Conservation (phyloP, 2,888 invertebrate species). For the Lobophora halterata region DNA sequence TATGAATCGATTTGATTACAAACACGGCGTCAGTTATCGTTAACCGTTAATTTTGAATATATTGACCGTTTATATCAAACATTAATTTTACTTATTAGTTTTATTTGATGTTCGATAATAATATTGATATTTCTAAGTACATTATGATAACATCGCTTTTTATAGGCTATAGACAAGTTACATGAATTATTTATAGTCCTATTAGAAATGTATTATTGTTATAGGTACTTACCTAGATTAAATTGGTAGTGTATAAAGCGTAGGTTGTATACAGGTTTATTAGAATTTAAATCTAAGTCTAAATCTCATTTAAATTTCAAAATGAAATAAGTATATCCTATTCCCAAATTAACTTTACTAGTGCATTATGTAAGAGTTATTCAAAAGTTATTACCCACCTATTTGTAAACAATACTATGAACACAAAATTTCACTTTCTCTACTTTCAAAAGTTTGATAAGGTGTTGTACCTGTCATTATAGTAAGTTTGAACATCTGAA, state of each 20-base stretch:
- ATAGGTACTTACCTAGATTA: no score
- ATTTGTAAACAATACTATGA: slow-evolving; percentile 31
- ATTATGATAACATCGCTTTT: no score
- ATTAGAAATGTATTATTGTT: no score
- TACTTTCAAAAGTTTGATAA: slow-evolving; percentile 64
- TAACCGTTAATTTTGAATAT: slow-evolving; percentile 33
- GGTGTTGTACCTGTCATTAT: slow-evolving; percentile 68
- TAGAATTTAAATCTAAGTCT: no score
- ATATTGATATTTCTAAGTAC: not conserved
- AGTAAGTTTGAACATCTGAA: slow-evolving; percentile 47
- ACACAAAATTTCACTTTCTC: slow-evolving; percentile 57
- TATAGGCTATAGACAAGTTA: slow-evolving; percentile 2
- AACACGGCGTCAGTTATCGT: slow-evolving; percentile 26
- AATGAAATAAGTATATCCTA: no score
- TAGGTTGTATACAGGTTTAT: no score
- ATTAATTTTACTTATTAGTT: slow-evolving; percentile 26
- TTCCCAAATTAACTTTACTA: no score
- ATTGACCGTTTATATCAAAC: slow-evolving; percentile 25
- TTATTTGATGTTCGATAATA: slow-evolving; percentile 21
- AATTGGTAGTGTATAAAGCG: no score
- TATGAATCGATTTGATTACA: slow-evolving; percentile 21
- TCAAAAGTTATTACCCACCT: no score
- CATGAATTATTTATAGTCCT: no score
- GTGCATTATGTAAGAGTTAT: no score
- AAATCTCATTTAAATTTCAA: no score